These are phyloP conservation scores for Hemaris fuciformis DNA, from an alignment of 2,888 invertebrate species.

Conservation along the genomic window DNA sequence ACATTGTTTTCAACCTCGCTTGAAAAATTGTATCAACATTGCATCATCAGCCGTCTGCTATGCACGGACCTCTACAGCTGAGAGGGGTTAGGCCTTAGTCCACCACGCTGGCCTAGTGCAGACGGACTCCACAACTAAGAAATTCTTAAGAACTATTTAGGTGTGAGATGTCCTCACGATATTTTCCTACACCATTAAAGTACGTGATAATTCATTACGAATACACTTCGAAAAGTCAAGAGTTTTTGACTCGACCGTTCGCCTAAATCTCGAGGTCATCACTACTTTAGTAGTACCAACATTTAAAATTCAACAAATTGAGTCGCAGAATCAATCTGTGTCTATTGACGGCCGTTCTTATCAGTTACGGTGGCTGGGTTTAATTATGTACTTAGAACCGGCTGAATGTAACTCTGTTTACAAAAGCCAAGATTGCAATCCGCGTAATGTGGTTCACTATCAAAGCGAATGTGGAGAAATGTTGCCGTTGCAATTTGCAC, in stretches of 20 bases:
- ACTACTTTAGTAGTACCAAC: too few species aligned
- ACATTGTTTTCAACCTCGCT: not conserved
- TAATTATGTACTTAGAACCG: not conserved
- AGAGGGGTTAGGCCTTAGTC: too few species aligned
- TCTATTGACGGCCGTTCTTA: slow-evolving; percentile 34
- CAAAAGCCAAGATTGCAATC: not conserved
- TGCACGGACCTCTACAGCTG: not conserved
- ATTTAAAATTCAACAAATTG: not conserved
- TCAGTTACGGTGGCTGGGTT: slow-evolving; percentile 36
- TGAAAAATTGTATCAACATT: not conserved
- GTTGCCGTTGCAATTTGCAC: not conserved
- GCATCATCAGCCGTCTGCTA: not conserved
- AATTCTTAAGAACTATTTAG: too few species aligned
- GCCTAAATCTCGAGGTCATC: too few species aligned
- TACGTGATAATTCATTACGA: too few species aligned
- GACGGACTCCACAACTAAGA: too few species aligned
- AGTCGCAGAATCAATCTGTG: slow-evolving; percentile 11
- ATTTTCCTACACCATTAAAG: too few species aligned
- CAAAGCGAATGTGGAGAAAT: not conserved
- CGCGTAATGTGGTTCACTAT: not conserved
- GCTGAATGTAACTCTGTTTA: not conserved
- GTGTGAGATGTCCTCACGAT: too few species aligned
- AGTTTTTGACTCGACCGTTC: too few species aligned
- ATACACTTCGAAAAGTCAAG: too few species aligned
- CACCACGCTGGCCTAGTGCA: too few species aligned